phyloP scores from a whole-genome alignment of 2,797 vertebrate genomes.

The Neosilurus hyrtlii region DNA sequence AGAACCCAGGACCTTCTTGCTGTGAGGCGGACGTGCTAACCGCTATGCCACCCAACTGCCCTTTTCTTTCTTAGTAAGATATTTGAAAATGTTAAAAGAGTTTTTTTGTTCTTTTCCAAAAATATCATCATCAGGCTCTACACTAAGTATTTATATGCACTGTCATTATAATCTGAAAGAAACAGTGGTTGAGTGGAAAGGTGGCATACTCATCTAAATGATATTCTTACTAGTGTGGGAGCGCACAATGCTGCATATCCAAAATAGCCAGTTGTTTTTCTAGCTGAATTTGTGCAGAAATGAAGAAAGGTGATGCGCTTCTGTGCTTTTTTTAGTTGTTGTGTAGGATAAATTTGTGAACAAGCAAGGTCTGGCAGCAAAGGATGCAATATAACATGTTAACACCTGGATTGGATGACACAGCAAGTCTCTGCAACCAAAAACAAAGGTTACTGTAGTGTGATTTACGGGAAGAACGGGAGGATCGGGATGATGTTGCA shows the following conservation, averaged over 20 bases:
- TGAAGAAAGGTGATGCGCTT: background rate
- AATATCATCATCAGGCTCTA: background rate
- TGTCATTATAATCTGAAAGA: background rate
- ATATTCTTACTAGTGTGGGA: background rate
- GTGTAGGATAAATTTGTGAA: background rate
- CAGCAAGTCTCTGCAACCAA: background rate
- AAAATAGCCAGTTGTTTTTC: background rate
- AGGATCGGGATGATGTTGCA: background rate
- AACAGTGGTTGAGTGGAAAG: no score
- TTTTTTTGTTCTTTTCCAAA: background rate
- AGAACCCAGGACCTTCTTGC: no score
- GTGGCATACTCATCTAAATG: background rate
- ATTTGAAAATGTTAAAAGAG: background rate
- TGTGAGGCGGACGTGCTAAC: no score
- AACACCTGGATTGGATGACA: conserved; percentile 11
- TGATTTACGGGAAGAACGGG: background rate
- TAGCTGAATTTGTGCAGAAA: background rate
- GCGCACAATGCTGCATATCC: background rate
- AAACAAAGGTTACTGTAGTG: background rate
- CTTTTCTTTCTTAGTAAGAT: background rate
- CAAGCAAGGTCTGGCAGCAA: background rate
- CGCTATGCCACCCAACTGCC: no score
- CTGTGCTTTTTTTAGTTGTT: conserved; percentile 8
- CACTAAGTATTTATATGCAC: no score
- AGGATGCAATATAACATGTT: conserved; percentile 8